Conservation (phyloP, 2,113 vertebrate species). For the Grallaria varia region DNA sequence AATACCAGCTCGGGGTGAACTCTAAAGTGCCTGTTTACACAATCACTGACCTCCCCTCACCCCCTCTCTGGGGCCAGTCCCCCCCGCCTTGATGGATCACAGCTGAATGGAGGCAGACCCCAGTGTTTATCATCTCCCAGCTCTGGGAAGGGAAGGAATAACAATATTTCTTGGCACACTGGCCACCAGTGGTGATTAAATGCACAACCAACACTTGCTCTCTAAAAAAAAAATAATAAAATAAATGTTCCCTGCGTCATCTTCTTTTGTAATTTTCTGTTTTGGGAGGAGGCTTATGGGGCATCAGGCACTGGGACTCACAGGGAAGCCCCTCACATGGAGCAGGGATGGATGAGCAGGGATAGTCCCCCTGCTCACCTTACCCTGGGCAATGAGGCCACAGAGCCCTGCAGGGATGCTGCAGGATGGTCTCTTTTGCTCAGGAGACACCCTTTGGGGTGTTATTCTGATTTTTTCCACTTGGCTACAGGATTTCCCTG, state of each 20-base stretch:
- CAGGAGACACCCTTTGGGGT: neutral
- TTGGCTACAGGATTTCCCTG: neutral
- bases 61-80: neutral
- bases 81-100: slow-evolving; percentile 46
- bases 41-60: slow-evolving; percentile 54
- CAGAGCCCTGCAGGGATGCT: neutral
- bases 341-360: neutral
- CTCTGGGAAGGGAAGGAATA: neutral
- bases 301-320: neutral
- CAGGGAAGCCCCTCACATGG: rapidly evolving
- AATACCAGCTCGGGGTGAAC: slow-evolving; percentile 38
- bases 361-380: neutral
- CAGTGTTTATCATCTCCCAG: slow-evolving; percentile 31
- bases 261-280: no score
- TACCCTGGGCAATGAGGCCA: no score
- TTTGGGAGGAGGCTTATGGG: neutral
- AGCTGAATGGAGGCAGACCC: slow-evolving; percentile 50
- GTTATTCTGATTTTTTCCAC: neutral
- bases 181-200: neutral
- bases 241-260: neutral
- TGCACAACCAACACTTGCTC: neutral
- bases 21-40: slow-evolving; percentile 69
- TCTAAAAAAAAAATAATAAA: no score
- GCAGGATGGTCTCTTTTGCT: neutral
- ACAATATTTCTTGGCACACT: neutral